Conservation (phyloP, 2,113 vertebrate species). For the Otolemur garnettii region DNA sequence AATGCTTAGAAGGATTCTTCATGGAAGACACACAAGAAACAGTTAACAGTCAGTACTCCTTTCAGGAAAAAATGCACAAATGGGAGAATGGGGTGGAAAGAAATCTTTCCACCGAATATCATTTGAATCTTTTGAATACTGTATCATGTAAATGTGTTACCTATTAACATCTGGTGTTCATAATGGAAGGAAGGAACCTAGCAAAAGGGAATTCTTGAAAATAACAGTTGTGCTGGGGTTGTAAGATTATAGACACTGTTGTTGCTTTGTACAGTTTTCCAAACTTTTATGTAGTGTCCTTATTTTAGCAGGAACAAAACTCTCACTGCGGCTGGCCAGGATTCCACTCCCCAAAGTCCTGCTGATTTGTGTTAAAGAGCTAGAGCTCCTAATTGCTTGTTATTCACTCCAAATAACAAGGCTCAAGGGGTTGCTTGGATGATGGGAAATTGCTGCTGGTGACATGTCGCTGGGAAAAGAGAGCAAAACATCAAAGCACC, state of each 20-base stretch:
- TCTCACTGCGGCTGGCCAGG: neutral
- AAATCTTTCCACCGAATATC: neutral
- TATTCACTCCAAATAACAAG: neutral
- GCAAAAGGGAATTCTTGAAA: constrained; percentile 22
- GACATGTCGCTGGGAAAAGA: neutral
- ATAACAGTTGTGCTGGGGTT: neutral
- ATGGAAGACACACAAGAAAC: neutral
- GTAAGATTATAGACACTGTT: constrained; percentile 55
- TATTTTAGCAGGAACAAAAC: constrained; percentile 40
- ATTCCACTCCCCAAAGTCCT: neutral
- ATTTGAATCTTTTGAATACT: neutral
- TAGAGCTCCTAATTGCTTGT: neutral
- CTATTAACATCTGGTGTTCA: neutral
- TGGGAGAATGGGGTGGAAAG: neutral
- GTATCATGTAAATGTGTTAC: neutral
- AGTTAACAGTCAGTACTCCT: neutral
- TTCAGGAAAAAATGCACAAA: neutral
- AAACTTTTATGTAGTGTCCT: constrained; percentile 53
- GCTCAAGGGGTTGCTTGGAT: neutral
- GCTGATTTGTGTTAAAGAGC: neutral
- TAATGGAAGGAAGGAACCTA: neutral
- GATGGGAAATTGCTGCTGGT: neutral
- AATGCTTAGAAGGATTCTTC: neutral
- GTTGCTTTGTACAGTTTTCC: constrained; percentile 43
- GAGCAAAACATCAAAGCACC: neutral